Base-by-base conservation (phyloP, 2,888 invertebrate genomes). In the Diploptera punctata region DNA sequence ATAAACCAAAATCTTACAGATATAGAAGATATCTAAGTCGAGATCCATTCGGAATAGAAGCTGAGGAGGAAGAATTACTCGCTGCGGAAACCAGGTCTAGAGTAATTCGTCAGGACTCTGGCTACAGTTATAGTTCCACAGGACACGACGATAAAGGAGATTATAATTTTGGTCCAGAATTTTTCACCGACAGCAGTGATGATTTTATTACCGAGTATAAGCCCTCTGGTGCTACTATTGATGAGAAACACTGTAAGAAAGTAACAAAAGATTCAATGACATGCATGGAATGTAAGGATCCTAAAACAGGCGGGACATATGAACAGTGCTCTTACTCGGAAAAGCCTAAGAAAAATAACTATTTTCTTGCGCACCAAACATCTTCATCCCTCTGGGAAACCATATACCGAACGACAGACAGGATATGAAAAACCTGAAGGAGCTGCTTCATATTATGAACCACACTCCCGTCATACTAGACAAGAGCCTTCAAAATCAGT, bases 261-360 rank as follows among this genome's bases (percentile, higher is more conserved):
- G 67, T 70, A 9, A 52, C 60, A 33, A 75, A 75, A 43, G 75
- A 74, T 18, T 67, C 73, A 7, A 79, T 79, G 79, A 79, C 79
- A 5, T 80, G 80, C 67, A 78, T 87, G 75, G 86, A 92, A 1
- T 95, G 94, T 79, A 89, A 90, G 77, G 90, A 93, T 79, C 87
- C 90, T 1, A 89, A 90, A 80, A 90, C 90, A 1, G 92, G 92
- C 57, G 93, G 91, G 31, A 89, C 90, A 74, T 93, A 89, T 75
- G 94, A 94, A 80, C 91, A 90, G 16, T 95, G 94, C 80, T 91
- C 92, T 0, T 95, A 93, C 81, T 90, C 91, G 10, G 89, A 90
- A 0, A 88, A 90, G 75, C 92, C 92, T 0, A 77, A 78, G 19
- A 71, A 77, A 33, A 77, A 77, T 16, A 76, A 76, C 19, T 80